Evolutionary conservation across 2,797 vertebrate species (phyloP), one percentile per base, ranked within the genome.

Genomic region (Paedocypris micromegethes): DNA sequence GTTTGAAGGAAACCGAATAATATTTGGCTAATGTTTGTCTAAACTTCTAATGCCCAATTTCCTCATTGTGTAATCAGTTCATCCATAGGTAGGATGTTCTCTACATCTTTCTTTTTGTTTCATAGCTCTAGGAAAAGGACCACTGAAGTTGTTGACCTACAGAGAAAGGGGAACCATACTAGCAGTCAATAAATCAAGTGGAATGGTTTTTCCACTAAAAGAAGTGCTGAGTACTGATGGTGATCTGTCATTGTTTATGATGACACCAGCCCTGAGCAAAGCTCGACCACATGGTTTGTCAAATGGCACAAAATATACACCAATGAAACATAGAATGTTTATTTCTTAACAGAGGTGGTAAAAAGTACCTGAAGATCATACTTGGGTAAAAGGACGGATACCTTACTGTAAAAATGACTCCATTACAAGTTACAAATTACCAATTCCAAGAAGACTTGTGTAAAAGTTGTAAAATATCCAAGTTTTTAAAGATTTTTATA

Each of bases 81-180:
- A 23, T 23, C 23, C 23, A 23, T 23, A 23, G 23, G 1, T 23
- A 23, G 23, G 23, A 23, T 23, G 23, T 44, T 49, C 4, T 52
- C 5, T 64, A 49, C 47, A 9, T 53, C 4, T 6, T 38, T 9
- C 8, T 42, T 3, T 39, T 2, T 46, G 53, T 44, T 58, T 7
- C 72, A 58, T 82, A 98, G 96, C 90, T 75, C 80, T 98, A 83
- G 96, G 96, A 63, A 98, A 94, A 80, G 96, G 96, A 2, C 96
- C 96, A 0, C 92, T 92, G 79, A 90, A 87, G 75, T 78, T 98
- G 80, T 73, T 91, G 75, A 86, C 91, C 62, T 91, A 89, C 80
- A 84, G 77, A 72, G 88, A 94, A 3, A 83, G 77, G 3, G 77
- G 81, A 0, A 67, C 81, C 6, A 53, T 89, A 38, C 58, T 99